phyloP scores from a whole-genome alignment of 1,140 invertebrate species.

The Ephestia elutella region DNA sequence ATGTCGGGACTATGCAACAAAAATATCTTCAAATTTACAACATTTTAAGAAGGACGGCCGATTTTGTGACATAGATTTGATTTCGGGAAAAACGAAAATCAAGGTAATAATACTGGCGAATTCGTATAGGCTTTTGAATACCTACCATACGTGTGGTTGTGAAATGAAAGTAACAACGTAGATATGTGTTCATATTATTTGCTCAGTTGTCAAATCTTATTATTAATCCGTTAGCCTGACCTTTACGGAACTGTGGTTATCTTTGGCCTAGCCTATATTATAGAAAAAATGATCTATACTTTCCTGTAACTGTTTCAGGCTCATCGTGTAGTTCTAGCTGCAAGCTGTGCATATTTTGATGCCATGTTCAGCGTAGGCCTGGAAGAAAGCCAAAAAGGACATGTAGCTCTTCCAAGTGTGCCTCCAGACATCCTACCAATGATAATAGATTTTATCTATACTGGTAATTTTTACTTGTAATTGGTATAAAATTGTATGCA shows the following conservation, averaged over 20 bases:
- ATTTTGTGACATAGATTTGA: conserved; percentile 69
- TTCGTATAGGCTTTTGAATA: too few species aligned
- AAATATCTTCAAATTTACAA: conserved; percentile 59
- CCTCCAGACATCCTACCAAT: conserved; percentile 82
- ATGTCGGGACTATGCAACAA: conserved; percentile 54
- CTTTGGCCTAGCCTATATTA: too few species aligned
- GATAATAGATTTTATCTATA: conserved; percentile 92
- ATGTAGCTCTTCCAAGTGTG: conserved; percentile 85
- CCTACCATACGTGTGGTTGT: too few species aligned
- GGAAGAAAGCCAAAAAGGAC: conserved; percentile 85
- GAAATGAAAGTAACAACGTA: too few species aligned
- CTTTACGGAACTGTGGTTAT: too few species aligned
- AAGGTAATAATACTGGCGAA: conserved; percentile 36
- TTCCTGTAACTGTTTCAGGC: conserved; percentile 74
- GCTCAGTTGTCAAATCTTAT: too few species aligned
- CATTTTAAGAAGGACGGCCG: conserved; percentile 61
- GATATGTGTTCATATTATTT: too few species aligned
- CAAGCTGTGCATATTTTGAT: conserved; percentile 95
- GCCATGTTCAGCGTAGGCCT: conserved; percentile 93
- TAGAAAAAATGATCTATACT: too few species aligned
- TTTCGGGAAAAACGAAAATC: conserved; percentile 61
- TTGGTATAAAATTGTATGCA: too few species aligned
- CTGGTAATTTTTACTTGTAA: conserved; percentile 74
- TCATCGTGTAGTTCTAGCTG: conserved; percentile 92
- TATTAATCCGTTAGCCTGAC: too few species aligned